These are phyloP conservation scores for Eulemur rubriventer DNA, from an alignment of 2,797 vertebrate species.

Conservation along the genomic window DNA sequence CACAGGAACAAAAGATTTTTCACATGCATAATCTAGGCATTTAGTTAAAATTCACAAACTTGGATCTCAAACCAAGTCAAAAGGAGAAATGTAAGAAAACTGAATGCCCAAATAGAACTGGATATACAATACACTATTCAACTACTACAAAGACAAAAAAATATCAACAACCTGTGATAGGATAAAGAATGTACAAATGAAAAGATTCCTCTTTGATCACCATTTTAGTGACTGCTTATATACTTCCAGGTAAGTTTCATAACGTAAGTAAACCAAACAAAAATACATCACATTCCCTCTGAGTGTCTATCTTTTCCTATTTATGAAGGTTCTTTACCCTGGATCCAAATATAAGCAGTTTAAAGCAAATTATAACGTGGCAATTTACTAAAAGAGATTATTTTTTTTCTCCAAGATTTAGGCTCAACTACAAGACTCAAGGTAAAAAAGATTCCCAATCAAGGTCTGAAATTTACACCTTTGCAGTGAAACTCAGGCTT, in stretches of 20 bases:
- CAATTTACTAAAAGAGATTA: neutral
- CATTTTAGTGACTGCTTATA: neutral
- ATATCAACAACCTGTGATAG: neutral
- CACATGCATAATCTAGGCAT: slow-evolving; percentile 67
- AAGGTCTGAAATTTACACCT: neutral
- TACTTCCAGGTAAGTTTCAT: neutral
- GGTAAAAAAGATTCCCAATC: neutral
- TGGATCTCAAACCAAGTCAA: slow-evolving; percentile 47
- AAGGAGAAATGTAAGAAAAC: slow-evolving; percentile 27
- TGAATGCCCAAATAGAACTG: neutral
- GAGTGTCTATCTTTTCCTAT: neutral
- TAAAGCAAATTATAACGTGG: neutral
- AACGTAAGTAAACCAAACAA: neutral
- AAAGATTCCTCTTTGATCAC: neutral
- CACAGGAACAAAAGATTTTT: slow-evolving; percentile 76
- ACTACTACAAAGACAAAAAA: neutral
- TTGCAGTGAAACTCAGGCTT: neutral
- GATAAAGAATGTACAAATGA: neutral
- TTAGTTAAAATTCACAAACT: slow-evolving; percentile 73
- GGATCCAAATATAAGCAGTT: neutral
- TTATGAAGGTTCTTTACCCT: neutral
- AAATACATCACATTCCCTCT: neutral
- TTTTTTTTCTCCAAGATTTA: neutral
- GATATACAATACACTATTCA: neutral
- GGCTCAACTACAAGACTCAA: neutral